phyloP scores from a whole-genome alignment of 2,797 vertebrate genomes.

The Acanthurus lineatus region DNA sequence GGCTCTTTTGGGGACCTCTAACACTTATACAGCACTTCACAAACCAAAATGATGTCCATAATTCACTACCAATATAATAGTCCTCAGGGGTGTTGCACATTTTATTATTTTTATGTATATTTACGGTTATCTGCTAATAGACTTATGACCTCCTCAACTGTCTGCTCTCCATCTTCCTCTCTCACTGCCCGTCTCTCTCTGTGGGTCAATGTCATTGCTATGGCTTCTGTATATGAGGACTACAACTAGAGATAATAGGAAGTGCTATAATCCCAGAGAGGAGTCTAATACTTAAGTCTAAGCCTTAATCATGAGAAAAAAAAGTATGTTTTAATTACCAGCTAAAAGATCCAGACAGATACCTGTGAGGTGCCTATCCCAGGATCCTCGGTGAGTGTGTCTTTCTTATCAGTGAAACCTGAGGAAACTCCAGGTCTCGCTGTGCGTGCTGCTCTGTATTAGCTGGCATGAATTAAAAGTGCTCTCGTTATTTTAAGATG shows the following conservation, averaged over 20 bases:
- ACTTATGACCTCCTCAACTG: conserved; percentile 68
- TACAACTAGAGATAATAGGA: conserved; percentile 83
- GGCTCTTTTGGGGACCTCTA: conserved; percentile 65
- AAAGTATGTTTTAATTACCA: conserved; percentile 86
- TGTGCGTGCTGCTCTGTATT: conserved; percentile 25
- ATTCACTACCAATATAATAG: conserved; percentile 47
- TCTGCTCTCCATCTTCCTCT: conserved; percentile 62
- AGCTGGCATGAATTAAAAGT: conserved; percentile 64
- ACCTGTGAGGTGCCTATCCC: conserved; percentile 61
- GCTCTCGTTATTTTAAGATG: conserved; percentile 66
- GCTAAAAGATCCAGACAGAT: conserved; percentile 77
- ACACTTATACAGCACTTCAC: conserved; percentile 60
- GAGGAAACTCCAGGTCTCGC: conserved; percentile 50
- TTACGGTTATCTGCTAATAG: conserved; percentile 61
- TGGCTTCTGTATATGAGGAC: conserved; percentile 74
- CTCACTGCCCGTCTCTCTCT: conserved; percentile 51
- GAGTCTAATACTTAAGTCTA: conserved; percentile 81
- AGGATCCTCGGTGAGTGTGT: conserved; percentile 57
- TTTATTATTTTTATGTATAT: conserved; percentile 61
- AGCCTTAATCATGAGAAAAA: conserved; percentile 81
- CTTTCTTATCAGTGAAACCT: conserved; percentile 69
- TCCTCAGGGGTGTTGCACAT: conserved; percentile 57
- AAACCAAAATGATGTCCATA: conserved; percentile 59
- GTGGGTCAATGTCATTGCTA: conserved; percentile 75
- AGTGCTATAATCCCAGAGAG: conserved; percentile 82